Evolutionary conservation across 2,797 vertebrate species (phyloP).

Genomic region (Sciurus carolinensis): DNA sequence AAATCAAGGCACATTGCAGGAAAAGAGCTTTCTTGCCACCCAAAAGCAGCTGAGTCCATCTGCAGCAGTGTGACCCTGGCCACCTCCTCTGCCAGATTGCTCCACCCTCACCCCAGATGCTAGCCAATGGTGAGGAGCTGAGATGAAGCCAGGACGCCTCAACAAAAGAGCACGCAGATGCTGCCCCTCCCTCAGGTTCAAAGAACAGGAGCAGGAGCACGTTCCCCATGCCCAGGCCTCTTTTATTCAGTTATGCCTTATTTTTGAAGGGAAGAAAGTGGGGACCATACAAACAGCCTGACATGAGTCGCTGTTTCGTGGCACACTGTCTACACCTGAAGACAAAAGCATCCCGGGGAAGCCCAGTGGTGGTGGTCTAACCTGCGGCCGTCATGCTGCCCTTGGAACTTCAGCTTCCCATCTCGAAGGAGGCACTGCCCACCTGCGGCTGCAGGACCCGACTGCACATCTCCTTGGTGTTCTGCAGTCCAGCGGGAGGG

Average conservation of each 20-base stretch:
- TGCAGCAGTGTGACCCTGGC: not conserved
- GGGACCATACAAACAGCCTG: not conserved
- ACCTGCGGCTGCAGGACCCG: not conserved
- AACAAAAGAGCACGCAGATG: not conserved
- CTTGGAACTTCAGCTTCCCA: not conserved
- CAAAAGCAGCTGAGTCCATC: fast-evolving
- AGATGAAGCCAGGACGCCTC: fast-evolving
- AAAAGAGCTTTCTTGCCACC: not conserved
- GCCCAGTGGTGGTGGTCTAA: not conserved
- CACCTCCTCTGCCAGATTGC: not conserved
- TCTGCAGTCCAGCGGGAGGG: not conserved
- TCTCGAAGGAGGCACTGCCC: not conserved
- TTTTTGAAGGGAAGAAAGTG: not conserved
- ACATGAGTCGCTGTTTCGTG: fast-evolving
- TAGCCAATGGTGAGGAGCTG: fast-evolving
- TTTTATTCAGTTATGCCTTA: fast-evolving
- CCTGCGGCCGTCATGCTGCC: fast-evolving
- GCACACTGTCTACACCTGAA: not conserved
- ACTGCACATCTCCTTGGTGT: too few relatives aligned
- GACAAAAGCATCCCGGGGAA: not conserved
- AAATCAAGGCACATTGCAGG: not conserved
- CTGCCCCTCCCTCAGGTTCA: fast-evolving
- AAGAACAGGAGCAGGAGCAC: not conserved
- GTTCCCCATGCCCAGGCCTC: too few relatives aligned
- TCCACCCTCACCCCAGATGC: fast-evolving